A percentile compares a stretch with the other conserved stretches of the same genome.
Conservation (phyloP, 2,113 vertebrate species). For the Atherinomorus stipes region DNA sequence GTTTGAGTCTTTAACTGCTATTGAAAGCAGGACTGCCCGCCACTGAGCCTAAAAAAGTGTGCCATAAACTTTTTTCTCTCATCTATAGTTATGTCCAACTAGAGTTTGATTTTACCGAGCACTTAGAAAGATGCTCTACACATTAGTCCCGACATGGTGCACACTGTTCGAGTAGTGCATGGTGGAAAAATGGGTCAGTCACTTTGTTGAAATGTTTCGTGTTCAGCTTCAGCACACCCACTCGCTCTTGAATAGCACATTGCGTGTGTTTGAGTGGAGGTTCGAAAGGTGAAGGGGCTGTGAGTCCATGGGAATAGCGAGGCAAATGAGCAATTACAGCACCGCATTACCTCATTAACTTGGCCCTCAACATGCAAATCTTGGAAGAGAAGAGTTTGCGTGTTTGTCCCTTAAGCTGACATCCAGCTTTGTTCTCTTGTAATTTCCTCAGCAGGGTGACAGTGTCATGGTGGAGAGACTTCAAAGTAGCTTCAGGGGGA, state of each 20-base stretch:
- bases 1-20: too few species aligned
- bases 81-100: neutral
- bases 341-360: constrained; percentile 50
- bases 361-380: constrained; percentile 23
- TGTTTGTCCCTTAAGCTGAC: constrained; percentile 17
- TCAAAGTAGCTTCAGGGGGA: constrained; percentile 46
- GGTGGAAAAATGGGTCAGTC: constrained; percentile 47
- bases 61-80: too few species aligned
- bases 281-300: constrained; percentile 35
- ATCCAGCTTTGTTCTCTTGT: constrained; percentile 52
- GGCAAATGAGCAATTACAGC: constrained; percentile 54
- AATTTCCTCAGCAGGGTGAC: constrained; percentile 48
- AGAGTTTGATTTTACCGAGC: neutral
- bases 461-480: constrained; percentile 58
- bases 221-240: constrained; percentile 18
- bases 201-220: constrained; percentile 24
- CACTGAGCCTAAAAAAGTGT: too few species aligned
- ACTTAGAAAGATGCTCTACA: neutral
- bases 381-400: constrained; percentile 16
- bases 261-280: constrained; percentile 22
- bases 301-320: constrained; percentile 25
- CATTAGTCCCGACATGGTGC: neutral
- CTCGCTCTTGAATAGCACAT: constrained; percentile 11
- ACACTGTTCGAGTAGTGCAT: neutral
- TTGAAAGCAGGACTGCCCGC: too few species aligned